These are phyloP conservation scores for Pithys albifrons DNA, from an alignment of 2,113 vertebrate genomes.

Conservation along the genomic window DNA sequence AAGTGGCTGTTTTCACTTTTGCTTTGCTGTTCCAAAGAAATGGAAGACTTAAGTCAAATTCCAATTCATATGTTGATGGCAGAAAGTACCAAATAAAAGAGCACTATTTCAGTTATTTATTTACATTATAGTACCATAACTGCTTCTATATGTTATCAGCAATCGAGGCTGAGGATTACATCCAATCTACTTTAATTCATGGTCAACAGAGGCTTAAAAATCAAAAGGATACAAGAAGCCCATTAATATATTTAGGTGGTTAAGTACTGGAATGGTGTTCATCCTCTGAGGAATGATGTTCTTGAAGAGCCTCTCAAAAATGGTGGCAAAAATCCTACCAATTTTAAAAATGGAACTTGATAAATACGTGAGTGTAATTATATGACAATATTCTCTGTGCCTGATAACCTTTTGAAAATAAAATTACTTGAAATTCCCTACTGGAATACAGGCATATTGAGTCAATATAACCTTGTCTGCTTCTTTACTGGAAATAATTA, in stretches of 20 bases:
- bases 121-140: background rate
- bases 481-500: slow-evolving; percentile 10
- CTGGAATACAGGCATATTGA: background rate
- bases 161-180: background rate
- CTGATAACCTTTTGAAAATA: background rate
- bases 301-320: background rate
- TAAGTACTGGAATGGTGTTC: background rate
- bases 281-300: background rate
- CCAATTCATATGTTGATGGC: background rate
- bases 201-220: background rate
- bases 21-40: background rate
- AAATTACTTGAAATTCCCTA: slow-evolving; percentile 36
- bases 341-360: background rate
- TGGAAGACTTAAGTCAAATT: background rate
- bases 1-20: background rate
- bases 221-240: background rate
- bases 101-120: background rate
- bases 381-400: background rate
- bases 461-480: slow-evolving; percentile 9
- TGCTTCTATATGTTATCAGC: background rate
- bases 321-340: background rate
- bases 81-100: background rate
- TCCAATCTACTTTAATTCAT: background rate
- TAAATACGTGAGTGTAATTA: background rate
- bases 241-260: background rate